Conservation (phyloP, 2,797 vertebrate species). For the Sarcoramphus papa region DNA sequence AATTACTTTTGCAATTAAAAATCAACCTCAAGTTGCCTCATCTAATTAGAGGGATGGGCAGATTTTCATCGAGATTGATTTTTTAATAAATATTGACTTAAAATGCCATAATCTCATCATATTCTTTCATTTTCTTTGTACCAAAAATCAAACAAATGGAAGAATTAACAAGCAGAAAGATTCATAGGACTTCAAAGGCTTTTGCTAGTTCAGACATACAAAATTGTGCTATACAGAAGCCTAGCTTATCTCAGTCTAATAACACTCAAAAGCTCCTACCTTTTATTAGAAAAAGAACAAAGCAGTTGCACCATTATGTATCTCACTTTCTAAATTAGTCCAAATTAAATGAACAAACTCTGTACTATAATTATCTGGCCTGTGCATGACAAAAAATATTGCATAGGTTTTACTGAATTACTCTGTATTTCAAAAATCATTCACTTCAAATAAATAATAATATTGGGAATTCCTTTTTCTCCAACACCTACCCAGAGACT, state of each 20-base stretch:
- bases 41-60: slow-evolving; percentile 99
- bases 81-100: slow-evolving; percentile 99
- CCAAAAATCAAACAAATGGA: slow-evolving; percentile 85
- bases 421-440: background rate
- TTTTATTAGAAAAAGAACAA: slow-evolving; percentile 76
- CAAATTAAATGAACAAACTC: slow-evolving; percentile 44
- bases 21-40: slow-evolving; percentile 99
- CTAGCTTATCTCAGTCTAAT: slow-evolving; percentile 85
- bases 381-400: background rate
- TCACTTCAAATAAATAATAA: background rate
- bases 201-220: slow-evolving; percentile 74
- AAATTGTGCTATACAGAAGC: slow-evolving; percentile 75
- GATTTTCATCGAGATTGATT: slow-evolving; percentile 99
- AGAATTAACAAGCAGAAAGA: slow-evolving; percentile 81
- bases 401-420: background rate
- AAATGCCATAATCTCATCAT: slow-evolving; percentile 97
- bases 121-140: slow-evolving; percentile 95
- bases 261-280: slow-evolving; percentile 77
- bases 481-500: background rate
- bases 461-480: background rate
- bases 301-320: slow-evolving; percentile 59
- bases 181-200: slow-evolving; percentile 81
- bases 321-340: slow-evolving; percentile 57
- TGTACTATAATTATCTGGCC: slow-evolving; percentile 7
- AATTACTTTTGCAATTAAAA: slow-evolving; percentile 99